Percentiles rank a stretch among this genome's conserved stretches.
These are phyloP conservation scores for Eueremaeus valkanovi DNA, from an alignment of 2,888 invertebrate genomes.

Conservation along the genomic window DNA sequence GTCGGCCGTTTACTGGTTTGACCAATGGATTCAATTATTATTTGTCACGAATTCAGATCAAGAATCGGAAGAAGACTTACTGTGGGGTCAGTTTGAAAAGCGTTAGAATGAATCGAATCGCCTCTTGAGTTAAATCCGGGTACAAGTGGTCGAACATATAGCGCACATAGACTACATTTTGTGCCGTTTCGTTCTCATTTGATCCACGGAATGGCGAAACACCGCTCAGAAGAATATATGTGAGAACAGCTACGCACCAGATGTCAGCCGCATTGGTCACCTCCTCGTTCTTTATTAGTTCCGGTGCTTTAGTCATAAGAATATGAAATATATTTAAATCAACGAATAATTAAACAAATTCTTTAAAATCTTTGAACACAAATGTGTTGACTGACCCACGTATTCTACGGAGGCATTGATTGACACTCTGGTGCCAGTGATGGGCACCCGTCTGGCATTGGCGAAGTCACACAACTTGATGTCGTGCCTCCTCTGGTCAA, in stretches of 20 bases:
- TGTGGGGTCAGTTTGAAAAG: conserved; percentile 88
- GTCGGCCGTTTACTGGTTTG: conserved; percentile 76
- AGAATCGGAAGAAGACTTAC: conserved; percentile 57
- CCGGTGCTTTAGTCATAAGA: conserved; percentile 65
- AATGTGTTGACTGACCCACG: conserved; percentile 45
- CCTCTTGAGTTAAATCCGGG: conserved; percentile 89
- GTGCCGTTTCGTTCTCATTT: conserved; percentile 75
- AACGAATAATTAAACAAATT: conserved; percentile 15
- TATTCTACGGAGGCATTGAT: conserved; percentile 58
- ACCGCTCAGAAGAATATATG: conserved; percentile 88
- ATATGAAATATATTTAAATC: conserved; percentile 43
- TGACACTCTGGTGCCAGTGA: conserved; percentile 66
- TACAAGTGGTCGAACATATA: conserved; percentile 90
- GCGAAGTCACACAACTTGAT: conserved; percentile 91
- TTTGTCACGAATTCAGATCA: conserved; percentile 24
- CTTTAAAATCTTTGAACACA: neutral
- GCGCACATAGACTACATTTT: conserved; percentile 85
- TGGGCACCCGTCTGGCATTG: conserved; percentile 73
- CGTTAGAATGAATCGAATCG: conserved; percentile 88
- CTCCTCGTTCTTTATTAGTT: conserved; percentile 78
- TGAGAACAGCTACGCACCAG: conserved; percentile 88
- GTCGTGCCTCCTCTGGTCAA: conserved; percentile 57
- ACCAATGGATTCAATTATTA: conserved; percentile 22
- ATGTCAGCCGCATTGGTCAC: conserved; percentile 87
- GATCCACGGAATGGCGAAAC: conserved; percentile 82